Conservation (phyloP, 2,113 vertebrate species). For the Pipa parva region DNA sequence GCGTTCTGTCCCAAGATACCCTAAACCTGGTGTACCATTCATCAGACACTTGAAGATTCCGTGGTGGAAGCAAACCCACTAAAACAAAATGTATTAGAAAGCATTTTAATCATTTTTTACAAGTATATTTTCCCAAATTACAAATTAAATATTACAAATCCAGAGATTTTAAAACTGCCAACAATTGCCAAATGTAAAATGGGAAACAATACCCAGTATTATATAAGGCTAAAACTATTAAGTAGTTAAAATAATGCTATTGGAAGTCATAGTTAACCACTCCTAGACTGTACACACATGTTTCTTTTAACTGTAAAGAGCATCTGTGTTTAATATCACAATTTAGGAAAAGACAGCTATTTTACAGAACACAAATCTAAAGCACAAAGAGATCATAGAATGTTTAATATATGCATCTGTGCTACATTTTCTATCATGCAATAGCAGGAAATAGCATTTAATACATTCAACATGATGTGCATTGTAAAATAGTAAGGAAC, state of each 20-base stretch:
- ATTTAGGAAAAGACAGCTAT: not conserved
- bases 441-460: not conserved
- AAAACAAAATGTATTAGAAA: slow-evolving; percentile 43
- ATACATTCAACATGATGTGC: not conserved
- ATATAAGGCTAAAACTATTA: not conserved
- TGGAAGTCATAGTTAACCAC: not conserved
- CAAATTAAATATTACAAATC: too few relatives aligned
- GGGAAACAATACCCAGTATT: not conserved
- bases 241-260: not conserved
- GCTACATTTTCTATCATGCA: not conserved
- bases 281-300: not conserved
- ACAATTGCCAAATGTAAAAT: not conserved
- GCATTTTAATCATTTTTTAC: not conserved
- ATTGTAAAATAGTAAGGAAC: too few relatives aligned
- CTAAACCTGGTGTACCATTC: slow-evolving; percentile 97
- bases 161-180: too few relatives aligned
- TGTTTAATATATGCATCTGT: not conserved
- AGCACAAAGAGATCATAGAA: not conserved
- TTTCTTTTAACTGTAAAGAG: not conserved
- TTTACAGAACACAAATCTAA: not conserved
- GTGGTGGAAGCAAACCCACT: slow-evolving; percentile 86
- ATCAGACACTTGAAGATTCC: slow-evolving; percentile 89
- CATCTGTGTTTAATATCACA: not conserved
- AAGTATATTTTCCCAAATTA: not conserved
- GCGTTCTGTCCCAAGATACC: slow-evolving; percentile 87